Percentiles rank a stretch among this genome's conserved stretches.
Evolutionary conservation across 2,888 invertebrate species (phyloP).

Genomic region (Cheilosia vernalis): DNA sequence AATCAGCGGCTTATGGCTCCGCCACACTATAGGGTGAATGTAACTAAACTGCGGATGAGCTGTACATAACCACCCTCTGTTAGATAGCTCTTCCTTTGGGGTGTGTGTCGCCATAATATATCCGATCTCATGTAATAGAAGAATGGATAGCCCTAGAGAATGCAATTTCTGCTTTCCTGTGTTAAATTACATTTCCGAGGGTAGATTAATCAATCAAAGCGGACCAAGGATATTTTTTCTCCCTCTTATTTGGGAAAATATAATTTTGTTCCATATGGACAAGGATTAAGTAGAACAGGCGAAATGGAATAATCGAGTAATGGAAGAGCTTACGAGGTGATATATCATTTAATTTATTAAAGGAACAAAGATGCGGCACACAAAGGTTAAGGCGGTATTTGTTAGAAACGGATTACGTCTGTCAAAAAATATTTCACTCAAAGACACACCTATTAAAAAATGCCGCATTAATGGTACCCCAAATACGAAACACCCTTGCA

Average conservation of each 20-base stretch:
- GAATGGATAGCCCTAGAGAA: slow-evolving; percentile 1
- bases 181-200: slow-evolving; percentile 52
- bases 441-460: no score
- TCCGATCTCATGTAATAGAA: not conserved
- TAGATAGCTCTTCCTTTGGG: not conserved
- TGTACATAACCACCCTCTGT: not conserved
- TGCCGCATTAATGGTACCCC: no score
- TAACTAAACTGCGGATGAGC: not conserved
- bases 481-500: no score
- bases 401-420: no score
- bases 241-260: slow-evolving; percentile 5
- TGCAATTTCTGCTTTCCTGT: not conserved
- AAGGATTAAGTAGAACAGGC: slow-evolving; percentile 4
- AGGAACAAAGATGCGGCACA: not conserved
- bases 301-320: slow-evolving; percentile 35
- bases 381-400: no score
- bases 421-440: no score
- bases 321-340: not conserved
- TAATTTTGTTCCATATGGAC: slow-evolving; percentile 31
- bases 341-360: not conserved
- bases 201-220: slow-evolving; percentile 58
- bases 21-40: not conserved
- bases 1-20: no score
- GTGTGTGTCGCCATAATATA: slow-evolving; percentile 1
- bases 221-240: slow-evolving; percentile 35